Percentiles rank a stretch among this genome's conserved stretches.
phyloP scores from a whole-genome alignment of 2,113 vertebrate genomes.

The Chloebia gouldiae region DNA sequence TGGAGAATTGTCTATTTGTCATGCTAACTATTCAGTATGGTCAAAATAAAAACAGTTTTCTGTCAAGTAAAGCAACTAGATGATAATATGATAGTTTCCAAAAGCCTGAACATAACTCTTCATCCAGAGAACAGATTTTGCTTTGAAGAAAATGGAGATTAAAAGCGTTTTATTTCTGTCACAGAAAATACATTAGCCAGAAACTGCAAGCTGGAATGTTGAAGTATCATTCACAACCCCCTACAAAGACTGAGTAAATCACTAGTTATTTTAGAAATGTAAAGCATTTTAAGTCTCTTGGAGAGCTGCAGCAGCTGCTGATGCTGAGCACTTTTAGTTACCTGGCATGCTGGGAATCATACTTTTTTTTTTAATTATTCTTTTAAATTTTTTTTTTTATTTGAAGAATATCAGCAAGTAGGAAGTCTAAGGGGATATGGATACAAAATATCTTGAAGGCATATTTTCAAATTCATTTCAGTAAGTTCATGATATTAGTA shows the following conservation, averaged over 20 bases:
- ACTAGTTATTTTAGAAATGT: neutral
- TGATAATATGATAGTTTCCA: neutral
- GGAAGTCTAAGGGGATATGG: neutral
- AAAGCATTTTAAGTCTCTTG: neutral
- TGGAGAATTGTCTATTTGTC: neutral
- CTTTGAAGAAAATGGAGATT: neutral
- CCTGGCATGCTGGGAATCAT: neutral
- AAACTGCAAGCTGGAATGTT: neutral
- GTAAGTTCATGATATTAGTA: neutral
- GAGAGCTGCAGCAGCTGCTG: neutral
- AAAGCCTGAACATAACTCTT: neutral
- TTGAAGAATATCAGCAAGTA: neutral
- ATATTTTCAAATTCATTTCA: neutral
- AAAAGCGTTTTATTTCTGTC: neutral
- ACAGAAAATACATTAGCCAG: neutral
- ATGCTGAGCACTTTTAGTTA: neutral
- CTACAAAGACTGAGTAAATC: neutral
- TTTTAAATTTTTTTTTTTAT: neutral
- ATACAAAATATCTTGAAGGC: neutral
- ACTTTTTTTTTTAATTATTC: neutral
- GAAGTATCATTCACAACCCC: neutral
- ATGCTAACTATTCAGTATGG: neutral
- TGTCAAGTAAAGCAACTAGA: neutral
- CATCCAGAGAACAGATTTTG: neutral
- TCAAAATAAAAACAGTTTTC: slow-evolving; percentile 12